These are phyloP conservation scores for Alethe castanea DNA, from an alignment of 2,113 vertebrate species.

Conservation along the genomic window DNA sequence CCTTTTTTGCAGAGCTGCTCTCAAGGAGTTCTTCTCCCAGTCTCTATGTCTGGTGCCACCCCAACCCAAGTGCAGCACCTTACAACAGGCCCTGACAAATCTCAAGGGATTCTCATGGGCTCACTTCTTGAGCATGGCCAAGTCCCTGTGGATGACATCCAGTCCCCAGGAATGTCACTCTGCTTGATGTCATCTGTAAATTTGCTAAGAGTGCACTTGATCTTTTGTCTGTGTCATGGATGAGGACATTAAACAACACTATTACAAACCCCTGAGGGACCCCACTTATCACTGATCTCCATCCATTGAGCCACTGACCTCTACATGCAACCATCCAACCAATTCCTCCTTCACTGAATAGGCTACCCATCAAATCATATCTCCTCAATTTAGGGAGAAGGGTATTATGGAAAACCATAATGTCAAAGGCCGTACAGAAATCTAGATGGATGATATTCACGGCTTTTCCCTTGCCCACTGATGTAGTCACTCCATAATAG, in stretches of 20 bases:
- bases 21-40: background rate
- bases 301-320: background rate
- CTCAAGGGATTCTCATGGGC: background rate
- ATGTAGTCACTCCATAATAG: background rate
- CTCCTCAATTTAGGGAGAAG: background rate
- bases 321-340: background rate
- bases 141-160: background rate
- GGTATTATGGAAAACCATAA: background rate
- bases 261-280: background rate
- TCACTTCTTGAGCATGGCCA: background rate
- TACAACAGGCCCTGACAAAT: background rate
- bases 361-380: background rate
- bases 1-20: background rate
- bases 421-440: background rate
- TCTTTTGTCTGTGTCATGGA: background rate
- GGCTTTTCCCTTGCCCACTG: background rate
- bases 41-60: rapidly evolving
- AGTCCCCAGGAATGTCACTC: rapidly evolving
- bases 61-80: background rate
- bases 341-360: background rate
- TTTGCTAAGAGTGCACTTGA: background rate
- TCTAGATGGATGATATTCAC: background rate
- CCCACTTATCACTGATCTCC: background rate
- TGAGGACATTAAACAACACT: background rate
- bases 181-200: background rate